These are phyloP conservation scores for Lottia gigantea DNA, from an alignment of 2,888 invertebrate species.

Conservation along the genomic window DNA sequence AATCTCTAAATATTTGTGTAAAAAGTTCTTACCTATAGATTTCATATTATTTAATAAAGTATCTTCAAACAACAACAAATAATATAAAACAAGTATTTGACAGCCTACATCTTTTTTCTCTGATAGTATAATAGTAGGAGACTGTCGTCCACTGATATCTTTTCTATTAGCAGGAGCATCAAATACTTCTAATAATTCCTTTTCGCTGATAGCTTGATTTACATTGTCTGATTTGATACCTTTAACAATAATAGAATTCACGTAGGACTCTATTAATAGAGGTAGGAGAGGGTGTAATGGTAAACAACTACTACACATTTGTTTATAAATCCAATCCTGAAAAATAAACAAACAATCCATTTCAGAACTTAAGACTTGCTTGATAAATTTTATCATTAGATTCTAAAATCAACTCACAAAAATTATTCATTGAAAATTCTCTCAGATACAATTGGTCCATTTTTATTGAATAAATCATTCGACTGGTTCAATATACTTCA, in stretches of 20 bases:
- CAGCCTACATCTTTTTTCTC: conserved; percentile 23
- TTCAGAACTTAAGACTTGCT: no score
- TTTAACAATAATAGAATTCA: conserved; percentile 83
- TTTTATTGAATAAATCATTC: no score
- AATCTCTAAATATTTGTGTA: not conserved
- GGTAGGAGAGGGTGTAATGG: conserved; percentile 94
- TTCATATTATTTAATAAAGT: conserved; percentile 75
- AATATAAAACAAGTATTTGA: conserved; percentile 90
- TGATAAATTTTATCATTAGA: no score
- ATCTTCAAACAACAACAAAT: conserved; percentile 91
- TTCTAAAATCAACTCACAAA: no score
- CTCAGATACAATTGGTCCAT: no score
- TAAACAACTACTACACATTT: conserved; percentile 88
- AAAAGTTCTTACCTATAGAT: conserved; percentile 51
- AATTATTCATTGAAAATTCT: no score
- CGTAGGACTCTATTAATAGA: conserved; percentile 92
- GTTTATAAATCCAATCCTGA: conserved; percentile 88
- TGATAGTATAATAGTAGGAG: not conserved
- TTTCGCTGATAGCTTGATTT: conserved; percentile 90
- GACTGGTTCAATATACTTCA: no score
- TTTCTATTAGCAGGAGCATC: conserved; percentile 37
- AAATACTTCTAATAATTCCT: conserved; percentile 78
- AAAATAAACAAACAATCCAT: not conserved
- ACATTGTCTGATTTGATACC: conserved; percentile 75
- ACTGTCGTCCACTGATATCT: conserved; percentile 11